phyloP scores from a whole-genome alignment of 64 coral and sea anemone genomes.

The Anthopleura sola region DNA sequence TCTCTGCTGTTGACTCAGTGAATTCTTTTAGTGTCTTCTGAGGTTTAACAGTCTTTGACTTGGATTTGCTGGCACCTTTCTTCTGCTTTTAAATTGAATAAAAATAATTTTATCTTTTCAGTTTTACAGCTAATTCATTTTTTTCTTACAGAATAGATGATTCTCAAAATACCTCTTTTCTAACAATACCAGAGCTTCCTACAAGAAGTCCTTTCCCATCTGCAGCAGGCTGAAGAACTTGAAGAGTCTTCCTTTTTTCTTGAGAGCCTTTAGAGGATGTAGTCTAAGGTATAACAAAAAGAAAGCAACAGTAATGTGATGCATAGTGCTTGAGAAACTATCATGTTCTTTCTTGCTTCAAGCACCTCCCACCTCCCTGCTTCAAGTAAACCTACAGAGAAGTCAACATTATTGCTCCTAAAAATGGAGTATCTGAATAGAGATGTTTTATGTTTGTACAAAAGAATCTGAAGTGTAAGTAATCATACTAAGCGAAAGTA shows the following conservation, averaged over 20 bases:
- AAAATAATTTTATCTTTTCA: background rate
- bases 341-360: too few species aligned
- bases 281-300: constrained; percentile 9
- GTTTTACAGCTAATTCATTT: too few species aligned
- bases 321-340: background rate
- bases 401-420: too few species aligned
- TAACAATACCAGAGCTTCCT: constrained; percentile 53
- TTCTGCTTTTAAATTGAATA: background rate
- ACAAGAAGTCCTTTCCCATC: constrained; percentile 80
- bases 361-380: too few species aligned
- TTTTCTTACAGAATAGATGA: background rate
- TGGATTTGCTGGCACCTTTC: background rate
- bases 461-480: background rate
- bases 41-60: background rate
- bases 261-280: constrained; percentile 18
- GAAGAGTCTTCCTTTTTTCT: constrained; percentile 82
- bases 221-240: constrained; percentile 90
- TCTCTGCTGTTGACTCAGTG: background rate
- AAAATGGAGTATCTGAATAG: too few species aligned
- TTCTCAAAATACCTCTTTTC: constrained; percentile 27
- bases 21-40: background rate
- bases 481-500: background rate
- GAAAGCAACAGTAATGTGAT: background rate
- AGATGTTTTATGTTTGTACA: too few species aligned
- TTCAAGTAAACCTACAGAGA: too few species aligned